Evolutionary conservation across 2,888 invertebrate species (phyloP).

Genomic region (Microchrysa polita): DNA sequence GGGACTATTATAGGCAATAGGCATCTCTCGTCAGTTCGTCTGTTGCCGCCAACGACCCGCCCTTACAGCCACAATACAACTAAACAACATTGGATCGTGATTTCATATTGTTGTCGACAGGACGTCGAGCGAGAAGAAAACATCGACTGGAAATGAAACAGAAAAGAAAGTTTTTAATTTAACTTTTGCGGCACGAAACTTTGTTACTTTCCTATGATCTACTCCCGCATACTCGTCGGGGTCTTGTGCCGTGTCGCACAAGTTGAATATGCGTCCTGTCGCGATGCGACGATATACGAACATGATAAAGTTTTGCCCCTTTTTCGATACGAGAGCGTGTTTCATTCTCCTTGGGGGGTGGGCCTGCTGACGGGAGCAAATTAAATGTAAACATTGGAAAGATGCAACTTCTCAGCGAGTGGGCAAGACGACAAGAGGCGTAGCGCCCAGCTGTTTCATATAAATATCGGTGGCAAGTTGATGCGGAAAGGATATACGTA

Average conservation of each 20-base stretch:
- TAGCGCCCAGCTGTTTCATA: not conserved
- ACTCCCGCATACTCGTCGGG: slow-evolving; percentile 22
- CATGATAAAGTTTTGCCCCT: slow-evolving; percentile 33
- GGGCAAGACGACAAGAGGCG: not conserved
- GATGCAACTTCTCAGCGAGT: slow-evolving; percentile 1
- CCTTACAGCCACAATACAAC: not conserved
- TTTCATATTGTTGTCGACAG: slow-evolving; percentile 21
- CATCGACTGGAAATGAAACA: slow-evolving; percentile 22
- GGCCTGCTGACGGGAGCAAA: slow-evolving; percentile 24
- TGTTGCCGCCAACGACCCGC: not conserved
- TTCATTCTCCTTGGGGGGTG: slow-evolving; percentile 13
- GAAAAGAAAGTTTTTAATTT: slow-evolving; percentile 41
- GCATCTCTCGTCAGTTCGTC: no score
- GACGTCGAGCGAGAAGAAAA: slow-evolving; percentile 22
- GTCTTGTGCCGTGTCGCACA: no score
- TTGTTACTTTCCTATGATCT: slow-evolving; percentile 35
- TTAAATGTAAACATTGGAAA: slow-evolving; percentile 36
- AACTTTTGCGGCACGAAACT: slow-evolving; percentile 40
- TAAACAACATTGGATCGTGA: not conserved
- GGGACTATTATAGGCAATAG: no score
- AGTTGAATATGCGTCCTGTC: no score
- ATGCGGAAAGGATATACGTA: not conserved
- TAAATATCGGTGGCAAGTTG: not conserved
- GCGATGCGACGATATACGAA: slow-evolving; percentile 18
- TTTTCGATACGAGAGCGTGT: slow-evolving; percentile 5